These are phyloP conservation scores for Megaceryle maxima DNA, from an alignment of 2,113 vertebrate genomes.

Conservation along the genomic window DNA sequence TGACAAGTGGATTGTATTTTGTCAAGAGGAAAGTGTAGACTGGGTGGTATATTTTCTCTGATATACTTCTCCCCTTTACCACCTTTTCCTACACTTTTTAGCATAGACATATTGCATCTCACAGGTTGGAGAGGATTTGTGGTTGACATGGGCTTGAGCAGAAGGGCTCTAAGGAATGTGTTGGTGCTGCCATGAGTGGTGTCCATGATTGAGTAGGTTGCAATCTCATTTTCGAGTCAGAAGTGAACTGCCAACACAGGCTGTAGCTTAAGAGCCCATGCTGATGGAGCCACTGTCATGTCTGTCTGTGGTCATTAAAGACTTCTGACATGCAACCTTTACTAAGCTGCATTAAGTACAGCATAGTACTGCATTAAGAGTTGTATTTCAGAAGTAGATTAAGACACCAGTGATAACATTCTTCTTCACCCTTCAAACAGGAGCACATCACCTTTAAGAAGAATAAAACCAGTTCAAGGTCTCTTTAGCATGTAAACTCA, in stretches of 20 bases:
- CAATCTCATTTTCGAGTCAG: not conserved
- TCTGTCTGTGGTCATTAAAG: not conserved
- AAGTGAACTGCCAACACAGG: not conserved
- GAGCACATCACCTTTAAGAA: not conserved
- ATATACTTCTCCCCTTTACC: not conserved
- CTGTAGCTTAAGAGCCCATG: not conserved
- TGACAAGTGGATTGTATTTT: constrained; percentile 50
- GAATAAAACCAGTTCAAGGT: not conserved
- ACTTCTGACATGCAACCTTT: not conserved
- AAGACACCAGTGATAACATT: not conserved
- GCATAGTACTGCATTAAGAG: not conserved
- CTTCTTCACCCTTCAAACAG: not conserved
- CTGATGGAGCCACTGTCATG: not conserved
- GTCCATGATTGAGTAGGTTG: not conserved
- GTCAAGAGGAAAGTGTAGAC: constrained; percentile 32
- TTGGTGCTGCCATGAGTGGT: not conserved
- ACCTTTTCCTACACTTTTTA: not conserved
- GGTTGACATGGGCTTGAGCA: not conserved
- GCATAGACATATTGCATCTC: not conserved
- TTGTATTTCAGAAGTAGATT: not conserved
- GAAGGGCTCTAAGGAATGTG: not conserved
- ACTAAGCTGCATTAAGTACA: not conserved
- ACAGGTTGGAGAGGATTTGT: not conserved
- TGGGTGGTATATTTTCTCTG: constrained; percentile 22
- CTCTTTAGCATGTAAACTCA: not conserved